Evolutionary conservation across 2,797 vertebrate species (phyloP), one percentile per base, ranked within the genome.

Genomic region (Babyrousa celebensis): DNA sequence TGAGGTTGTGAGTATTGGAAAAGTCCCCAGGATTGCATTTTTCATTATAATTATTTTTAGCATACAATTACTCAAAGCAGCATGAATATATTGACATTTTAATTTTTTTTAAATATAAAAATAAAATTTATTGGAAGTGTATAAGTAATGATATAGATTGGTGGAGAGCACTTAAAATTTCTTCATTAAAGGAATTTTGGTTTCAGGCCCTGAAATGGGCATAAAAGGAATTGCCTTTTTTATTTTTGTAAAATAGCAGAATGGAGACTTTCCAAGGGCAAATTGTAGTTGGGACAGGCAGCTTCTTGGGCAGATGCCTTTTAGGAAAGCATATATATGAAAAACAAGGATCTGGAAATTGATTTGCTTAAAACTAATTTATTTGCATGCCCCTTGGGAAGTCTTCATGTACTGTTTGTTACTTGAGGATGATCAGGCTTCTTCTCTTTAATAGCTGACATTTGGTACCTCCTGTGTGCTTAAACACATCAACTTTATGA

Each of bases 341-440:
- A 88, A 65, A 12, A 10, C 17, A 82, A 83, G 32, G 29, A n/a
- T 74, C 71, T 83, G 52, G 23, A 95, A 78, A 52, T 29, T 14
- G 18, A n/a, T 95, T 84, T 91, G 43, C 48, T 85, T 82, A 60
- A n/a, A 75, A 48, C 27, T 84, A 54, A 15, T 54, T 2, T 89
- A 89, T 52, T 68, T 88, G 4, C 4, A 11, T 52, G 70, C 29
- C 60, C 21, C 29, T 74, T 74, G 25, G 54, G 68, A 89, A 83
- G 14, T 74, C 79, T 93, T 58, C 27, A 62, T 6, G 20, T 83
- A 65, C 71, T 36, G 3, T 74, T 43, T n/a, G 60, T 62, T 36
- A 18, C 60, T 21, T 84, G n/a, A 77, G 56, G 36, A 70, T 48
- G 3, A 6, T 10, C 9, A 36, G n/a, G 12, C 25, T 29, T 52